phyloP scores from a whole-genome alignment of 2,113 vertebrate species.

The Ctenomys sociabilis region DNA sequence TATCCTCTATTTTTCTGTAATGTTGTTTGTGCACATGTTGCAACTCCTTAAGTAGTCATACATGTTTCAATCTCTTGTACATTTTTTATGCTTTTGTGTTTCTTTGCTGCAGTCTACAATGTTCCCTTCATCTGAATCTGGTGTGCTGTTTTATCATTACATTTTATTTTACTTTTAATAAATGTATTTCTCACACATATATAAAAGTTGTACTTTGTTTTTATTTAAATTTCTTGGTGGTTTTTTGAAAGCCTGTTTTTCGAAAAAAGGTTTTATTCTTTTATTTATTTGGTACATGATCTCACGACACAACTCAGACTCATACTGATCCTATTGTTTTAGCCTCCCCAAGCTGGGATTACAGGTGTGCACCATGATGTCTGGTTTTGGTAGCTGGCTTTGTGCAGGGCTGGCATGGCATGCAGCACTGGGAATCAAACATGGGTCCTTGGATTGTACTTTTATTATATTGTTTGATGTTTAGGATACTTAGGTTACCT shows the following conservation, averaged over 20 bases:
- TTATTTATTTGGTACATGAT: too few relatives aligned
- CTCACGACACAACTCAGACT: too few relatives aligned
- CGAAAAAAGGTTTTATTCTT: too few relatives aligned
- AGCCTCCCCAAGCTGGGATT: too few relatives aligned
- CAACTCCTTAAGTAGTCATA: neutral
- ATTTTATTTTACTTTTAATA: slow-evolving; percentile 16
- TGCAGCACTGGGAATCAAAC: too few relatives aligned
- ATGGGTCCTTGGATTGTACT: neutral
- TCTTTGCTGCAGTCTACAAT: neutral
- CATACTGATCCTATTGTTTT: too few relatives aligned
- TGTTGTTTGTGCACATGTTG: neutral
- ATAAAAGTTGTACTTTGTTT: neutral
- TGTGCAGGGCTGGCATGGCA: too few relatives aligned
- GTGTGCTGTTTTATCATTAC: neutral
- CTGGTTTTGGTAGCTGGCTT: too few relatives aligned
- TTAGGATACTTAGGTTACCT: neutral
- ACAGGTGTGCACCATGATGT: too few relatives aligned
- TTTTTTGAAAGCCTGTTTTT: neutral
- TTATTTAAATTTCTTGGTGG: slow-evolving; percentile 24
- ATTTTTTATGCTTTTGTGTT: neutral
- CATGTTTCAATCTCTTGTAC: neutral
- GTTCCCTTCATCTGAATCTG: neutral
- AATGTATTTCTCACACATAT: slow-evolving; percentile 20
- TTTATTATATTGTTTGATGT: slow-evolving; percentile 5
- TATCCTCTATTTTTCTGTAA: neutral